Evolutionary conservation across 2,888 invertebrate genomes (phyloP), one percentile per base, ranked within the genome.

Genomic region (Mythimna albipuncta): DNA sequence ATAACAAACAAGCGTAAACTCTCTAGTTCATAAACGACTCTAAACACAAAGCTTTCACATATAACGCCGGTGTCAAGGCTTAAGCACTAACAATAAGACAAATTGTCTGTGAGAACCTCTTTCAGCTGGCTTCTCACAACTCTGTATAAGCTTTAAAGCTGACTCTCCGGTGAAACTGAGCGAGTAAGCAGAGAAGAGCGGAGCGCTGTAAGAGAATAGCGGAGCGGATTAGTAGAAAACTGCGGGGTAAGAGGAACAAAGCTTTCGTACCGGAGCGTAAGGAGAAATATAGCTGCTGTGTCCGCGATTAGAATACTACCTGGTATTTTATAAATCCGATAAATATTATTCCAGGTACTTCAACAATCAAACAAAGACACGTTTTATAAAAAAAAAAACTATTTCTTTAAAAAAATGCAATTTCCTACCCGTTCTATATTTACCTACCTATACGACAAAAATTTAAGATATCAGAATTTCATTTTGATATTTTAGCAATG

Each of bases 1-100:
- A 54, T 52, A 62, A 72, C 38, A 71, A 61, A 72, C n/a, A 65
- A 10, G 2, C 54, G n/a, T 61, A 63, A 78, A 72, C 63, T 75
- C 32, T 70, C n/a, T 55, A 44, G 50, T 70, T 67, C 47, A 64
- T 62, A 81, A 77, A 61, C 35, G 21, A 35, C 61, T 71, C 9
- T 75, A 13, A 67, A 63, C 44, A 80, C 57, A 63, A 78, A 63
- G 76, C 64, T 76, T 75, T 78, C 67, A 59, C 62, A 68, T 61
- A 65, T 55, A 76, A 59, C 65, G 63, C 72, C 21, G 19, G 57
- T 66, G 67, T 59, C 75, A 80, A 64, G 52, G 66, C 57, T 73
- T 68, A 72, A 69, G 59, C 64, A 38, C 21, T 73, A 61, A 81
- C 77, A 77, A 77, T 69, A 72, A 52, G 65, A 67, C 69, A 77